Evolutionary conservation across 2,797 vertebrate genomes (phyloP).

Genomic region (Sebastes steindachneri): DNA sequence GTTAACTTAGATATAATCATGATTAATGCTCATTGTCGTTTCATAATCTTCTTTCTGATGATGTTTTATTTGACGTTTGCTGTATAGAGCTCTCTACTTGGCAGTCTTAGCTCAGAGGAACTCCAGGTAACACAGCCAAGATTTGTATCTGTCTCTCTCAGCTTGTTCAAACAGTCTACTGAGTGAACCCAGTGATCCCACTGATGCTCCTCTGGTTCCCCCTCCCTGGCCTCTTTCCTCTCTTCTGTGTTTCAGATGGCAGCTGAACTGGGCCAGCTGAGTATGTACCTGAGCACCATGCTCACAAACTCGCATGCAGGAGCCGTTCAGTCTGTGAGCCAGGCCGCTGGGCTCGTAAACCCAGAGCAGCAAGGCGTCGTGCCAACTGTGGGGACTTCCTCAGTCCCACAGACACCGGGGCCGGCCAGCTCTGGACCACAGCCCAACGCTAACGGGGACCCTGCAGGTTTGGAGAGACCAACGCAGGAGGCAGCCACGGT

Average conservation of each 20-base stretch:
- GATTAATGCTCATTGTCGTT: not conserved
- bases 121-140: slow-evolving; percentile 67
- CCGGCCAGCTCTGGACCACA: slow-evolving; percentile 6
- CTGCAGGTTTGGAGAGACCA: slow-evolving; percentile 23
- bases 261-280: slow-evolving; percentile 54
- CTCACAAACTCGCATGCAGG: slow-evolving; percentile 39
- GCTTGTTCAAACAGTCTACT: slow-evolving; percentile 48
- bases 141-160: slow-evolving; percentile 36
- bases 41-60: not conserved
- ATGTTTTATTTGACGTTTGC: slow-evolving; percentile 22
- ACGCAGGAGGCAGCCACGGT: not conserved
- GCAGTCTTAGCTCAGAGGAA: slow-evolving; percentile 76
- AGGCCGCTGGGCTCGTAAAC: slow-evolving; percentile 31
- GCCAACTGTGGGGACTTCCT: not conserved
- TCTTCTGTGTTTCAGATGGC: slow-evolving; percentile 55
- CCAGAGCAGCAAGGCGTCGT: not conserved
- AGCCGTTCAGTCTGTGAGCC: slow-evolving; percentile 29
- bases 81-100: slow-evolving; percentile 59
- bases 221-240: slow-evolving; percentile 3
- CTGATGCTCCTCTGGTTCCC: not conserved
- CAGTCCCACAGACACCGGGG: slow-evolving; percentile 3
- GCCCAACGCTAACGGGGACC: not conserved
- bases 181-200: slow-evolving; percentile 59
- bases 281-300: slow-evolving; percentile 49
- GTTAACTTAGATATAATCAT: not conserved